phyloP scores from a whole-genome alignment of 1,140 invertebrate genomes.

The Ceratina australensis region DNA sequence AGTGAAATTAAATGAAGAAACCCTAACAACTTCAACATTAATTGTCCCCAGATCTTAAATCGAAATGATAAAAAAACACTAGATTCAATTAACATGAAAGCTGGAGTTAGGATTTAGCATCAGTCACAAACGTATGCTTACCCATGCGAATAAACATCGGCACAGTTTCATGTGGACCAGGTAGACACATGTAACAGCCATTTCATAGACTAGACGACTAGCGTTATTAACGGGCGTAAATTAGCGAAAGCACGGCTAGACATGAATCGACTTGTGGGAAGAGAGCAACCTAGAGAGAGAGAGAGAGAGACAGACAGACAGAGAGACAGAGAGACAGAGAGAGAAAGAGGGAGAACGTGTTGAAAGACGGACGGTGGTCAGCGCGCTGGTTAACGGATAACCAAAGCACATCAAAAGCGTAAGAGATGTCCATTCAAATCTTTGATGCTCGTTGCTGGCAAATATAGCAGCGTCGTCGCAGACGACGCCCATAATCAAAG shows the following conservation, averaged over 20 bases:
- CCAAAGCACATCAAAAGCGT: conserved; percentile 64
- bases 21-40: too few relatives aligned
- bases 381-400: conserved; percentile 33
- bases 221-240: background rate
- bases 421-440: conserved; percentile 64
- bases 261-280: conserved; percentile 27
- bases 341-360: conserved; percentile 5
- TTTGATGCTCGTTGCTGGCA: conserved; percentile 56
- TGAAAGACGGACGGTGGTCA: conserved; percentile 39
- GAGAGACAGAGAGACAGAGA: too few relatives aligned
- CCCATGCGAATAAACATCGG: background rate
- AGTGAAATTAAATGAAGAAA: too few relatives aligned
- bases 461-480: conserved; percentile 45
- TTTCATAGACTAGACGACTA: background rate
- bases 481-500: conserved; percentile 69
- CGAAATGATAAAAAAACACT: too few relatives aligned
- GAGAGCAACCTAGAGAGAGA: conserved; percentile 10
- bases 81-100: too few relatives aligned
- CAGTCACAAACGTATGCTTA: background rate
- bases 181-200: too few relatives aligned
- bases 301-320: conserved; percentile 10
- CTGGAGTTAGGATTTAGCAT: too few relatives aligned
- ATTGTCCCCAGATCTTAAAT: too few relatives aligned
- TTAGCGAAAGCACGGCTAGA: conserved; percentile 30
- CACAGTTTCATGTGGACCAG: background rate